phyloP scores from a whole-genome alignment of 2,888 invertebrate species.

The Gasteruption jaculator region DNA sequence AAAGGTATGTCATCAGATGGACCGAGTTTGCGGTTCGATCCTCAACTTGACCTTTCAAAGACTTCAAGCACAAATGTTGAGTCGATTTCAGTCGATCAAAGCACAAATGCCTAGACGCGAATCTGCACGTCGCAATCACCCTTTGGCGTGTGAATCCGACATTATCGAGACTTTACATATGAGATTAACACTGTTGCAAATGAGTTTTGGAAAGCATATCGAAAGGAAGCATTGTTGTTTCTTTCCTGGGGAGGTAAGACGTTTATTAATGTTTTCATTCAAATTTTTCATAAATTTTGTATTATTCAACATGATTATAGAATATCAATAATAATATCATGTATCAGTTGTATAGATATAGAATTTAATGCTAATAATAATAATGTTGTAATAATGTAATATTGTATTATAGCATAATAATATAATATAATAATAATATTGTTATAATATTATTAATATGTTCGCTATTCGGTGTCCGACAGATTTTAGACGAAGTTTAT shows the following conservation, averaged over 20 bases:
- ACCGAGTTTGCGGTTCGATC: constrained; percentile 72
- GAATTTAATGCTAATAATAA: background rate
- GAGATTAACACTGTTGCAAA: constrained; percentile 83
- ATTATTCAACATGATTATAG: constrained; percentile 1
- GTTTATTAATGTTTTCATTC: background rate
- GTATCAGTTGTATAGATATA: background rate
- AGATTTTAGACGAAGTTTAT: constrained; percentile 89
- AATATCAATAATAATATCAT: background rate
- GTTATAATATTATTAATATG: no score
- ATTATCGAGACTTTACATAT: constrained; percentile 91
- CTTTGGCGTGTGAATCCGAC: constrained; percentile 86
- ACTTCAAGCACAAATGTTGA: constrained; percentile 79
- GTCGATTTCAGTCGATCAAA: constrained; percentile 82
- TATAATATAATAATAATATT: no score
- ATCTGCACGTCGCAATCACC: constrained; percentile 86
- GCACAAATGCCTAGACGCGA: constrained; percentile 88
- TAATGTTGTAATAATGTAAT: constrained; percentile 11
- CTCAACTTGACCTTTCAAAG: constrained; percentile 83
- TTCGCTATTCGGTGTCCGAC: constrained; percentile 42
- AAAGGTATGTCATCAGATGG: constrained; percentile 79
- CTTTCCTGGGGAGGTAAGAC: constrained; percentile 84
- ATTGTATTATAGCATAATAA: no score
- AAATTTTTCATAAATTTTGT: background rate
- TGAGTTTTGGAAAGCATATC: constrained; percentile 94
- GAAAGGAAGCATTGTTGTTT: constrained; percentile 91